These are phyloP conservation scores for Rhodinocichla rosea DNA, from an alignment of 2,113 vertebrate species.

Conservation along the genomic window DNA sequence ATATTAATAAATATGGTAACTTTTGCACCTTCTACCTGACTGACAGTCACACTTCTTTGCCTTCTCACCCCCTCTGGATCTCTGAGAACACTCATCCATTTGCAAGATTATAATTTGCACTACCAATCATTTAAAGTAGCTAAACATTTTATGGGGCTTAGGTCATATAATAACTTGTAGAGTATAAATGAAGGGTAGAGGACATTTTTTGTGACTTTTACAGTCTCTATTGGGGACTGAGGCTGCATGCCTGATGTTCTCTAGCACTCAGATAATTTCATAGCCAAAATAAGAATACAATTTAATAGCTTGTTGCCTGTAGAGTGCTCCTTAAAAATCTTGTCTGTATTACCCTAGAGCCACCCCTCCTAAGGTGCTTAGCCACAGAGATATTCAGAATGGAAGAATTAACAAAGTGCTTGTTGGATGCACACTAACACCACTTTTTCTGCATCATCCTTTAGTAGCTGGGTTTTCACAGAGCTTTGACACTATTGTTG, in stretches of 20 bases:
- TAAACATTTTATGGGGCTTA: background rate
- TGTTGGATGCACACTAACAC: background rate
- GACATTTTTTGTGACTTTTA: background rate
- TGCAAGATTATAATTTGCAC: background rate
- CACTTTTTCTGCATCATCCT: background rate
- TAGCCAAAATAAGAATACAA: background rate
- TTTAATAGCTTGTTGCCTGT: accelerated
- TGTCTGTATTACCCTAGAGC: background rate
- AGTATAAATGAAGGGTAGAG: background rate
- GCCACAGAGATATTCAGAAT: background rate
- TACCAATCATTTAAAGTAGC: background rate
- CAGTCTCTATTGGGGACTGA: background rate
- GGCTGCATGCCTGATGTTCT: background rate
- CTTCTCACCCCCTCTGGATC: background rate
- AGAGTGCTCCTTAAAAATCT: background rate
- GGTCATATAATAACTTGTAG: background rate
- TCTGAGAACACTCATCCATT: background rate
- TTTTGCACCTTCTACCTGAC: background rate
- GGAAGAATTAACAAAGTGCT: background rate
- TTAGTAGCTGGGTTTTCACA: background rate
- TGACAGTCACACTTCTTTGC: background rate
- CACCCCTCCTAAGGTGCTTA: background rate
- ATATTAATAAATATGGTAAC: background rate
- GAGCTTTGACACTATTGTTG: background rate
- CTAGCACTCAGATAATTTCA: background rate